These are phyloP conservation scores for Parnassius mnemosyne DNA, from an alignment of 2,888 invertebrate species.

Conservation along the genomic window DNA sequence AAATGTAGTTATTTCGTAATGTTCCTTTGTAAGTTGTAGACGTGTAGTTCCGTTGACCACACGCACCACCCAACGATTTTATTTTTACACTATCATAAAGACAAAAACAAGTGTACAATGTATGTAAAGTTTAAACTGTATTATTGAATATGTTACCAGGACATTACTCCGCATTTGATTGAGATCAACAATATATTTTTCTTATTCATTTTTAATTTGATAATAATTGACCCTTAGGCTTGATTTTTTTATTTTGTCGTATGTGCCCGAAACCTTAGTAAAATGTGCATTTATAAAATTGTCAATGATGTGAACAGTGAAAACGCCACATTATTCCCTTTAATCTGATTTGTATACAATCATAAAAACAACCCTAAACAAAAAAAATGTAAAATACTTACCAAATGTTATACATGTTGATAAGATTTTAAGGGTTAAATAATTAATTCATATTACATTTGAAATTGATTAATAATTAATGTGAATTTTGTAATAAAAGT, in stretches of 20 bases:
- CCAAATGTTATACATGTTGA: no score
- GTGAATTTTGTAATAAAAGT: no score
- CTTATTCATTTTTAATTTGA: slow-evolving; percentile 32
- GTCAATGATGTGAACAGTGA: slow-evolving; percentile 58
- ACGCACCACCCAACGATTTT: slow-evolving; percentile 36
- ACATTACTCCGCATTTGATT: slow-evolving; percentile 29
- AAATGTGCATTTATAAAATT: slow-evolving; percentile 62
- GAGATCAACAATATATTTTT: slow-evolving; percentile 25
- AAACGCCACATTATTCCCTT: slow-evolving; percentile 44
- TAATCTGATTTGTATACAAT: not conserved
- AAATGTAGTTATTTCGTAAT: slow-evolving; percentile 49
- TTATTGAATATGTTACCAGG: slow-evolving; percentile 32
- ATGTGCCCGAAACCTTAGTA: slow-evolving; percentile 51
- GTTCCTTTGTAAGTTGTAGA: slow-evolving; percentile 49
- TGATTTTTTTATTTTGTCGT: slow-evolving; percentile 50
- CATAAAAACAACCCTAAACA: not conserved
- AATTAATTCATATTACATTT: no score
- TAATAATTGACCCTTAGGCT: slow-evolving; percentile 37
- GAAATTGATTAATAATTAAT: no score
- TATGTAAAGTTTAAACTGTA: slow-evolving; percentile 19
- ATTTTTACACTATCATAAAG: slow-evolving; percentile 32
- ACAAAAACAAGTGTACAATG: slow-evolving; percentile 26
- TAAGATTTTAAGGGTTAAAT: no score
- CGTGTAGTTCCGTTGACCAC: slow-evolving; percentile 37
- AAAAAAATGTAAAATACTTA: no score